Conservation (phyloP, 2,888 invertebrate species). For the Entomobrya proxima region DNA sequence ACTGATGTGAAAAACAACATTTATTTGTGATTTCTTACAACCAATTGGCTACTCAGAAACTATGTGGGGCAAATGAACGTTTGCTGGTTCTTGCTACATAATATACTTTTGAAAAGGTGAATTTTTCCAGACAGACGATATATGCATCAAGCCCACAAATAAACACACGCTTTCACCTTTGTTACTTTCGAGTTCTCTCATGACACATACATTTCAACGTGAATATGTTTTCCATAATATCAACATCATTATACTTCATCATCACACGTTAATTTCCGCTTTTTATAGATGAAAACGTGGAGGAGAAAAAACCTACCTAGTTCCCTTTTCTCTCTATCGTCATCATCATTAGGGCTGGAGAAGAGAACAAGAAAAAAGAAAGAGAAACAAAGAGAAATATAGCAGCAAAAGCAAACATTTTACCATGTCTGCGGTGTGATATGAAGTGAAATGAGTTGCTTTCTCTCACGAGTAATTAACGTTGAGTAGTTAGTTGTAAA, state of each 20-base stretch:
- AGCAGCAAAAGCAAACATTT: background rate
- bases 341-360: background rate
- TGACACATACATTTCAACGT: background rate
- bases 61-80: too few relatives aligned
- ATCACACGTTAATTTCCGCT: conserved; percentile 20
- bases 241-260: background rate
- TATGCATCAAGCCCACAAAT: too few relatives aligned
- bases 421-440: conserved; percentile 10
- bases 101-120: too few relatives aligned
- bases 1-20: too few relatives aligned
- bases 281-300: background rate
- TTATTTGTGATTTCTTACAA: too few relatives aligned
- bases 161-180: conserved; percentile 35
- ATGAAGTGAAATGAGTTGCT: conserved; percentile 27
- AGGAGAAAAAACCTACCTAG: background rate
- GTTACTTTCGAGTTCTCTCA: background rate
- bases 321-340: background rate
- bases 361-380: background rate
- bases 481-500: background rate
- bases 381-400: background rate
- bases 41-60: too few relatives aligned
- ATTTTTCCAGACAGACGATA: too few relatives aligned
- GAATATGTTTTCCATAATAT: background rate
- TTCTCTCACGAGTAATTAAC: conserved; percentile 40
- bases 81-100: too few relatives aligned